phyloP scores from a whole-genome alignment of 1,140 invertebrate genomes.

The Drosophila malerkotliana region DNA sequence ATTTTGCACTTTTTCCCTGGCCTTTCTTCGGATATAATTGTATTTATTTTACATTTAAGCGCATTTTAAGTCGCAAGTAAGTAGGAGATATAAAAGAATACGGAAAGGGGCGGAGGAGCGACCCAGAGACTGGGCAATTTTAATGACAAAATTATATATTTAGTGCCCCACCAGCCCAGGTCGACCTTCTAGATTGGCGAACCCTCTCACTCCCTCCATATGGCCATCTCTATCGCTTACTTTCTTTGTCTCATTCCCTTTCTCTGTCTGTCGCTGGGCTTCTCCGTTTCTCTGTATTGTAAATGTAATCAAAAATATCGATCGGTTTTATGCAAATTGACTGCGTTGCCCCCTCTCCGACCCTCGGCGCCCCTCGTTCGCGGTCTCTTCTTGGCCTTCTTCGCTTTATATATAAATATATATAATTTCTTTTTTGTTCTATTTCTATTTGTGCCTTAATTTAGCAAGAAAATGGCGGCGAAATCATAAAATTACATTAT shows the following conservation, averaged over 20 bases:
- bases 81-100: conserved; percentile 27
- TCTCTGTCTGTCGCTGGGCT: conserved; percentile 9
- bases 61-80: conserved; percentile 78
- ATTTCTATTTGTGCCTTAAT: conserved; percentile 81
- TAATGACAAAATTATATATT: conserved; percentile 82
- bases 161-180: conserved; percentile 43
- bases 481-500: conserved; percentile 82
- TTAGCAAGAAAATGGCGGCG: conserved; percentile 79
- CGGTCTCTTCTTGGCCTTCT: conserved; percentile 47
- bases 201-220: conserved; percentile 3
- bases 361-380: conserved; percentile 20
- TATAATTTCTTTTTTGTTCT: conserved; percentile 55
- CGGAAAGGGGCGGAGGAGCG: background rate
- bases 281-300: conserved; percentile 64
- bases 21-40: conserved; percentile 71
- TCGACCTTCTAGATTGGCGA: conserved; percentile 23
- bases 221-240: conserved; percentile 4
- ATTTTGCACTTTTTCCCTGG: conserved; percentile 69
- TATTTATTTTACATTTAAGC: conserved; percentile 82
- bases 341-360: conserved; percentile 47
- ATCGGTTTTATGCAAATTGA: conserved; percentile 84
- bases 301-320: conserved; percentile 83
- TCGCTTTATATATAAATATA: conserved; percentile 40
- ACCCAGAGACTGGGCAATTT: conserved; percentile 63
- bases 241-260: conserved; percentile 14